phyloP scores from a whole-genome alignment of 2,113 vertebrate genomes.

The Zapornia atra region DNA sequence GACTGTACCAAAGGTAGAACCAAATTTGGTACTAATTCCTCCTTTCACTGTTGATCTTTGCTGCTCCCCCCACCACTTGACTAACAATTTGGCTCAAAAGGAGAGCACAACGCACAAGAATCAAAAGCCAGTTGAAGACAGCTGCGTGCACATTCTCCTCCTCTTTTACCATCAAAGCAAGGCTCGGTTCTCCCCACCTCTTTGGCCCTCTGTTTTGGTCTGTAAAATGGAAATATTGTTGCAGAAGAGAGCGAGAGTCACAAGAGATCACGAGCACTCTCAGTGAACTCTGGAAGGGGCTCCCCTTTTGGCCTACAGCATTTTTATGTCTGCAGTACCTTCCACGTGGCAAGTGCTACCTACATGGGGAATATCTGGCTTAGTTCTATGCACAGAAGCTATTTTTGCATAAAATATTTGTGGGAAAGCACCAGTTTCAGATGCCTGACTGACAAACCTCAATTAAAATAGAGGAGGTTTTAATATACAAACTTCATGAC shows the following conservation, averaged over 20 bases:
- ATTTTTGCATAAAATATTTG: background rate
- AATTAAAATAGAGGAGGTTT: background rate
- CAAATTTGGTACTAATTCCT: background rate
- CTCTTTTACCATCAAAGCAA: background rate
- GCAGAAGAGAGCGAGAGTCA: background rate
- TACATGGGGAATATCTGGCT: background rate
- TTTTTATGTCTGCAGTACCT: background rate
- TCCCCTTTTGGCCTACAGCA: background rate
- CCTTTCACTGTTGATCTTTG: background rate
- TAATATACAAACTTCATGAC: background rate
- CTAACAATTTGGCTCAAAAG: background rate
- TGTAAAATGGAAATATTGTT: background rate
- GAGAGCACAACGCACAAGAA: background rate
- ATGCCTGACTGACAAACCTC: background rate
- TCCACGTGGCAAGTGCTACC: background rate
- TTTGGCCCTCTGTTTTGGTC: background rate
- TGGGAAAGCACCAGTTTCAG: background rate
- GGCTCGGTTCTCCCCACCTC: background rate
- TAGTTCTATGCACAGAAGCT: background rate
- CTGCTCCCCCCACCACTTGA: background rate
- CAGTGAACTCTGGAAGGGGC: background rate
- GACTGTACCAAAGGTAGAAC: background rate
- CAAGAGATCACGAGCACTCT: background rate
- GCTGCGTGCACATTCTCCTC: background rate
- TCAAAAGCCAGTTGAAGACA: background rate